Evolutionary conservation across 2,797 vertebrate genomes (phyloP).

Genomic region (Megalops cyprinoides): DNA sequence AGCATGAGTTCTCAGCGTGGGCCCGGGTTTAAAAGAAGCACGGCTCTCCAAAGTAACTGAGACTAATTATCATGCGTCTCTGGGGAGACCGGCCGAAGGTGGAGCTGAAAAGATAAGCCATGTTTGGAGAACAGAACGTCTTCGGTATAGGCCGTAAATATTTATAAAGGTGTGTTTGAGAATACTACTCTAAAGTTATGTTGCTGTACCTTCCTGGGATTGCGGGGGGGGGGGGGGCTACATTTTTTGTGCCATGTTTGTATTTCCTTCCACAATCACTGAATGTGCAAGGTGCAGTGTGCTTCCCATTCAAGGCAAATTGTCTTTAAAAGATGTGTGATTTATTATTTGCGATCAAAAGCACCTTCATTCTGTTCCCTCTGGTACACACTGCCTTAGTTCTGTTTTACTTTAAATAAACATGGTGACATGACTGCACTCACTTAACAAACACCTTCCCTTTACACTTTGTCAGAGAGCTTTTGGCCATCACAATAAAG

Average conservation of each 20-base stretch:
- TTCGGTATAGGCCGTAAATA: background rate
- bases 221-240: background rate
- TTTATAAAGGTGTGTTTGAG: background rate
- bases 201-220: too few relatives aligned
- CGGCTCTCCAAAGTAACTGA: constrained; percentile 60
- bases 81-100: constrained; percentile 30
- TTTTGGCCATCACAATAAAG: background rate
- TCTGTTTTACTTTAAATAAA: constrained; percentile 1
- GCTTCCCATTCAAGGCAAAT: constrained; percentile 26
- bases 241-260: background rate
- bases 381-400: background rate
- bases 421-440: background rate
- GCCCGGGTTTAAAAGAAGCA: constrained; percentile 62
- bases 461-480: background rate
- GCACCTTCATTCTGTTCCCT: constrained; percentile 17
- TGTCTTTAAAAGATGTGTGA: constrained; percentile 23
- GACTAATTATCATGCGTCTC: constrained; percentile 61
- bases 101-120: constrained; percentile 41
- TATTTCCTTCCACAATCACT: background rate
- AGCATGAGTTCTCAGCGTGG: constrained; percentile 66
- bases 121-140: constrained; percentile 22
- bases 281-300: background rate
- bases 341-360: background rate
- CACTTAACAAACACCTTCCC: background rate
- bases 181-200: constrained; percentile 3